These are phyloP conservation scores for Poeciliopsis paucimaculata DNA, from an alignment of 2,797 vertebrate species.

Conservation along the genomic window DNA sequence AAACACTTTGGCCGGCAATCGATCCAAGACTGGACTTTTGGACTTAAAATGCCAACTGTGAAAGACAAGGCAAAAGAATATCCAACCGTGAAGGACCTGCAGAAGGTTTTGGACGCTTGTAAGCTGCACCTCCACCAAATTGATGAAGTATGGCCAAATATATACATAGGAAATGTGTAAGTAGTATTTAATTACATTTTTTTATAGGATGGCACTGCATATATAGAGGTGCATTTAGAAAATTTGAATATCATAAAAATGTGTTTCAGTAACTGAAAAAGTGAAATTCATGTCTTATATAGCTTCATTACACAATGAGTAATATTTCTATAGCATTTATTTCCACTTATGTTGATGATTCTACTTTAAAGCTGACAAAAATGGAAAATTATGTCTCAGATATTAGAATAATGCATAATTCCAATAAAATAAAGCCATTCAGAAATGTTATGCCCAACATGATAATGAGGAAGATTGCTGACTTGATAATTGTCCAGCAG, in stretches of 20 bases:
- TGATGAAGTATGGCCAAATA: slow-evolving; percentile 85
- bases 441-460: neutral
- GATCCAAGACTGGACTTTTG: slow-evolving; percentile 49
- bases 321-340: neutral
- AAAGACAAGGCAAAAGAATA: slow-evolving; percentile 75
- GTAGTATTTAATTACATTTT: slow-evolving; percentile 60
- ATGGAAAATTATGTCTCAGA: neutral
- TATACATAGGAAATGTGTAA: slow-evolving; percentile 85
- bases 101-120: slow-evolving; percentile 84
- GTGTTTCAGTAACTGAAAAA: neutral
- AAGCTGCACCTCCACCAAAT: slow-evolving; percentile 80
- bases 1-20: slow-evolving; percentile 60
- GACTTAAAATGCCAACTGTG: slow-evolving; percentile 68
- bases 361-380: neutral
- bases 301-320: neutral
- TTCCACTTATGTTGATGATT: neutral
- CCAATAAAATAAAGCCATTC: neutral
- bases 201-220: neutral
- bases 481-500: neutral
- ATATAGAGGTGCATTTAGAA: neutral
- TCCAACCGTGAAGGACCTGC: slow-evolving; percentile 81
- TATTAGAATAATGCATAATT: neutral
- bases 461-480: neutral
- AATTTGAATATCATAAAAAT: neutral
- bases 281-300: neutral